Evolutionary conservation across 2,888 invertebrate genomes (phyloP).

Genomic region (Caenorhabditis sp.): DNA sequence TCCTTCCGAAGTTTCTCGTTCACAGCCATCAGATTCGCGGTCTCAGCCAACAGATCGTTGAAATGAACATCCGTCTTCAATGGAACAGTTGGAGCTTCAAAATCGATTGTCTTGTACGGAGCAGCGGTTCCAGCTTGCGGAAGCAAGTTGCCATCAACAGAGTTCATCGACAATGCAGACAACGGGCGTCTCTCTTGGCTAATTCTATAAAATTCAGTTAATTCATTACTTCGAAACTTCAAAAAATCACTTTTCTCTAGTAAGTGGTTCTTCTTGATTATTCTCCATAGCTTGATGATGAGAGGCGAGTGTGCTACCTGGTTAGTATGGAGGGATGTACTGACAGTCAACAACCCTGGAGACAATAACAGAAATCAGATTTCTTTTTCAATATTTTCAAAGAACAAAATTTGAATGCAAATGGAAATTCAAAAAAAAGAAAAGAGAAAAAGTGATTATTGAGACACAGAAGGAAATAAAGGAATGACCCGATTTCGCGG

Average conservation of each 20-base stretch:
- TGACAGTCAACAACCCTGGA: slow-evolving; percentile 19
- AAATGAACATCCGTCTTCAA: background rate
- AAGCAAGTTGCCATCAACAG: slow-evolving; percentile 48
- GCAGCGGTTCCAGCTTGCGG: background rate
- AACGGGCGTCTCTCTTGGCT: slow-evolving; percentile 46
- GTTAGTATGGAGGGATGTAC: slow-evolving; percentile 32
- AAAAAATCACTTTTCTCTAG: background rate
- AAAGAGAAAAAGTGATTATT: too few relatives aligned
- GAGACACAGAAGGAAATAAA: too few relatives aligned
- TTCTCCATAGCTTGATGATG: background rate
- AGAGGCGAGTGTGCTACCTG: background rate
- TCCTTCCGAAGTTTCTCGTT: slow-evolving; percentile 70
- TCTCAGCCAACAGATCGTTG: slow-evolving; percentile 55
- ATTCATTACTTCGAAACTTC: background rate
- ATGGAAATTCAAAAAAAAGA: too few relatives aligned
- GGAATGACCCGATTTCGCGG: too few relatives aligned
- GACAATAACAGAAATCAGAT: background rate
- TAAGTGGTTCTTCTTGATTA: background rate
- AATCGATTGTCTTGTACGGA: background rate
- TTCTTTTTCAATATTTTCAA: background rate
- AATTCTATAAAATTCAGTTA: background rate
- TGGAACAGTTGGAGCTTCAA: background rate
- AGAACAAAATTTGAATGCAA: too few relatives aligned
- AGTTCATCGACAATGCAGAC: slow-evolving; percentile 60
- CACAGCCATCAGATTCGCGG: slow-evolving; percentile 67